Conservation (phyloP, 2,113 vertebrate genomes). For the Gobiocypris rarus region DNA sequence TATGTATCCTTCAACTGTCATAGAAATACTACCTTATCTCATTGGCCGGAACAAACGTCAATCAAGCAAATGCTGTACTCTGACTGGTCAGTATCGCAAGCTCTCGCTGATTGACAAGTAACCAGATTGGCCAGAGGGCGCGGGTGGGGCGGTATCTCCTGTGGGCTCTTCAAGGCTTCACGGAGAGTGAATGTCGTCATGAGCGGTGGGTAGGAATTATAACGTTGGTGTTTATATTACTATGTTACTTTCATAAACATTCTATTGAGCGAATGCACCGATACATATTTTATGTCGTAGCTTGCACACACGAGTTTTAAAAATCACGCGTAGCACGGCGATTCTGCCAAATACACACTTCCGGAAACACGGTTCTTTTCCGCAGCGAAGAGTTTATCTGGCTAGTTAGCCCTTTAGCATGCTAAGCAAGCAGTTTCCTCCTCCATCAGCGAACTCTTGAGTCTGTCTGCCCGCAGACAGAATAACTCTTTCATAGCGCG, state of each 20-base stretch:
- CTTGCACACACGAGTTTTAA: conserved; percentile 50
- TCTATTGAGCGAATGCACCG: conserved; percentile 46
- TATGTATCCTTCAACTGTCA: conserved; percentile 40
- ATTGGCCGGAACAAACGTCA: conserved; percentile 62
- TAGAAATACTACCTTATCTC: accelerated
- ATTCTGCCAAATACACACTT: conserved; percentile 66
- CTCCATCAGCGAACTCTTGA: conserved; percentile 18
- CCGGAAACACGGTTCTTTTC: conserved; percentile 74
- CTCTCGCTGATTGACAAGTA: conserved; percentile 47
- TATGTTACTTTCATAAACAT: conserved; percentile 73
- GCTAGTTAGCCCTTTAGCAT: conserved; percentile 69
- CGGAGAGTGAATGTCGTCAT: conserved; percentile 86
- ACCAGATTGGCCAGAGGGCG: conserved; percentile 72
- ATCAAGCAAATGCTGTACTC: conserved; percentile 40
- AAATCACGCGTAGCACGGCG: background rate
- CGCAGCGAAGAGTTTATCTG: conserved; percentile 79
- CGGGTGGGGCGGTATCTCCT: conserved; percentile 74
- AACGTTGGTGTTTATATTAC: conserved; percentile 82
- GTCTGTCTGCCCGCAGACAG: background rate
- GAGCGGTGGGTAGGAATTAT: conserved; percentile 87
- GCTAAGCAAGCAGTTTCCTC: conserved; percentile 46
- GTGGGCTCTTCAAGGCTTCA: conserved; percentile 74
- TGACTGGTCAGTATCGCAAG: conserved; percentile 56
- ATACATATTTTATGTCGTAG: conserved; percentile 16
- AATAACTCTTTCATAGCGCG: background rate